Conservation (phyloP, 2,797 vertebrate species). For the Chelmon rostratus region DNA sequence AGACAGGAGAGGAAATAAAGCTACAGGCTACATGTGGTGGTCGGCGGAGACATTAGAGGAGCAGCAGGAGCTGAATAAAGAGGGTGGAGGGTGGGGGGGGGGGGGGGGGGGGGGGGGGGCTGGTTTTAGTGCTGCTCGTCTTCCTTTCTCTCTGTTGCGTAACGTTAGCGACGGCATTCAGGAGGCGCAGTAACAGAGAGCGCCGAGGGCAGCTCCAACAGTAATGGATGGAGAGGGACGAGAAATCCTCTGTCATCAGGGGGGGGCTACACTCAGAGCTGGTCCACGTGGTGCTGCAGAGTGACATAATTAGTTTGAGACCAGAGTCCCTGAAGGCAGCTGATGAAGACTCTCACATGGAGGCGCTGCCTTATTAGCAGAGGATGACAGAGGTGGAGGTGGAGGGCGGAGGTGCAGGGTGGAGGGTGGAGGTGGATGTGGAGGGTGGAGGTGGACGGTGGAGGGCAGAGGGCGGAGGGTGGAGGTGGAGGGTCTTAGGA, state of each 20-base stretch:
- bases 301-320: neutral
- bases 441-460: no score
- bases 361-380: no score
- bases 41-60: constrained; percentile 9
- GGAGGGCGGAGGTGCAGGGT: no score
- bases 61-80: constrained; percentile 2
- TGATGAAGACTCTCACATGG: no score
- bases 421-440: no score
- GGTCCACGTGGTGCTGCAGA: no score
- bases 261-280: no score
- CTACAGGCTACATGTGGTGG: constrained; percentile 23
- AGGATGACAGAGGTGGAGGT: neutral
- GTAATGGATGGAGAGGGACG: constrained; percentile 58
- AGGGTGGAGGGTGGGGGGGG: neutral
- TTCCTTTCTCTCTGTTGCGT: constrained; percentile 51
- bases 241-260: no score
- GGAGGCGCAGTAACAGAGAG: constrained; percentile 7
- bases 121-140: constrained; percentile 24
- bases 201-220: constrained; percentile 31
- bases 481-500: no score
- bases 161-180: constrained; percentile 47
- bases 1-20: constrained; percentile 9
- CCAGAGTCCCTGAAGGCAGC: no score
- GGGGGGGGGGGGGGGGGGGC: neutral
- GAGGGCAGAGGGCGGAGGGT: no score